Evolutionary conservation across 2,888 invertebrate genomes (phyloP), one percentile per base, ranked within the genome.

Genomic region (Mimumesa dahlbomi): DNA sequence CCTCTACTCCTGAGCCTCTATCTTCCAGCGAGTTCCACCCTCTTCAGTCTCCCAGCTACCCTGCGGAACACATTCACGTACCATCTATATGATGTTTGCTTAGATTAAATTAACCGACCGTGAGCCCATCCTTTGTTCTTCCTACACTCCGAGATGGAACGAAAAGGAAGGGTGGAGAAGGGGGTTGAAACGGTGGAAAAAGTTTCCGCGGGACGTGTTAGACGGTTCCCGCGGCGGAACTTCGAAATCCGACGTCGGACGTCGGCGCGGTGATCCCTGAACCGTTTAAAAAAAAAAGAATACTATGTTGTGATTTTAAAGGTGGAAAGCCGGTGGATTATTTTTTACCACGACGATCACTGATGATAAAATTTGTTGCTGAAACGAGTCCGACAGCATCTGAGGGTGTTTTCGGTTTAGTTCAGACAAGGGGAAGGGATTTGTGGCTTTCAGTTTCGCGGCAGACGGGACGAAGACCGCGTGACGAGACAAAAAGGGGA

Each of bases 21-120:
- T 56, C 56, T 52, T 68, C 61, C 56, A 52, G 11, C 62, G 67
- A 66, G 58, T 73, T 70, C 52, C 70, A 63, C 73, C 67, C 66
- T 67, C 64, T 70, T 36, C 62, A 40, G 58, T 49, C 58, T 58
- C 16, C 42, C 46, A 68, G 63, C 64, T 69, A 72, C 76, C 70
- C 67, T 67, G 71, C 70, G 70, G 68, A 84, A 85, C 82, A 83
- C 84, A 85, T 85, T 84, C 85, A 74, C 82, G 79, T 85, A 79
- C 85, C 83, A 83, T 85, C 84, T 82, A 84, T 84, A 83, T 84
- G 84, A 87, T 88, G 87, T 88, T 88, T 88, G 88, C 87, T 86
- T 85, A 85, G 86, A 88, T 88, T 89, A 88, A 88, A 88, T 88
- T 88, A 89, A 88, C 86, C 85, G 83, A 82, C 82, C 83, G 82